Conservation (phyloP, 2,888 invertebrate genomes). For the Acanthopleura granulata region DNA sequence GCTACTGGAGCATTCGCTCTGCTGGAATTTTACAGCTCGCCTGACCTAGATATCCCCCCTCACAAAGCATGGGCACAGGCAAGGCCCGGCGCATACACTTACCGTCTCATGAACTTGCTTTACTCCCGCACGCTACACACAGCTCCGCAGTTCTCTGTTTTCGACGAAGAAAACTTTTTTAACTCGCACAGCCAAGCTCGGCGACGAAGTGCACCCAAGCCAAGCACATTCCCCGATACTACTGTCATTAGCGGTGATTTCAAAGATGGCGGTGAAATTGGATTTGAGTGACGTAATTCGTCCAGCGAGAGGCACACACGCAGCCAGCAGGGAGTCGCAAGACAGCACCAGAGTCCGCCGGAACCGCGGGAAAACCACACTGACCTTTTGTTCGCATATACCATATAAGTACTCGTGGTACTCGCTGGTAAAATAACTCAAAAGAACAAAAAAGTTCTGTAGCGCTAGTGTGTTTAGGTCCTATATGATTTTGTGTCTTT, state of each 20-base stretch:
- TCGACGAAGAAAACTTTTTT: neutral
- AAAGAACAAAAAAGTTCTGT: too few relatives aligned
- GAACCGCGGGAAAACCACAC: constrained; percentile 9
- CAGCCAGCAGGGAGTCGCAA: constrained; percentile 1
- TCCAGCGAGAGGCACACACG: neutral
- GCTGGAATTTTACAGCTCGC: constrained; percentile 6
- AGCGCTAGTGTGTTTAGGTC: too few relatives aligned
- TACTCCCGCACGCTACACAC: neutral
- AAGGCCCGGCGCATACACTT: neutral
- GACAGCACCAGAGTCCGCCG: too few relatives aligned
- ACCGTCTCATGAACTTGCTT: neutral
- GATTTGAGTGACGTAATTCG: constrained; percentile 8
- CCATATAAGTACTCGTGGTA: too few relatives aligned
- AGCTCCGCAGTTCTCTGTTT: neutral
- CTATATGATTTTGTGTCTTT: too few relatives aligned
- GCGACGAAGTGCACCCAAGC: neutral
- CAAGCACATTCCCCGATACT: neutral
- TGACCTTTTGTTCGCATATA: constrained; percentile 16
- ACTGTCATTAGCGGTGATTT: neutral
- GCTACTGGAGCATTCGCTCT: neutral
- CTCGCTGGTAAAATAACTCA: too few relatives aligned
- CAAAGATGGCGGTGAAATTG: constrained; percentile 17
- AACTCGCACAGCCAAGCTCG: neutral
- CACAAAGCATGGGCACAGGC: neutral
- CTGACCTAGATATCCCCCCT: constrained; percentile 9